Percentiles rank a stretch among this genome's conserved stretches.
Evolutionary conservation across 2,888 invertebrate genomes (phyloP).

Genomic region (Papilio demoleus): DNA sequence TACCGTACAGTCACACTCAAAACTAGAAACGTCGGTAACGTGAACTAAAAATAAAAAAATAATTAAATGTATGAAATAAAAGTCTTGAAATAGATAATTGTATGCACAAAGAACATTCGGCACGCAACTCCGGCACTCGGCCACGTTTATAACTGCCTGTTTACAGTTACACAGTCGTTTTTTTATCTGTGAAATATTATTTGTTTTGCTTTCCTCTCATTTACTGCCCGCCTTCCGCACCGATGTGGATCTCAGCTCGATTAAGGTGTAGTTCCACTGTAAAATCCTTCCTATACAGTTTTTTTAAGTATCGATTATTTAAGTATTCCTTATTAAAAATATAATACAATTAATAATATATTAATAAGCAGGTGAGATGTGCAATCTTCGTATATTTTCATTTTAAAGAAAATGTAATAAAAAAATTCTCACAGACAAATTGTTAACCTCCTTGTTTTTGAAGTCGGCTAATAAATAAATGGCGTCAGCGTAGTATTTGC

Average conservation of each 20-base stretch:
- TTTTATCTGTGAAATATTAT: constrained; percentile 52
- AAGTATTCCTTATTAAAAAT: no score
- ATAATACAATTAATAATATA: no score
- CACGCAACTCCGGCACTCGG: constrained; percentile 30
- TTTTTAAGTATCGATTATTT: no score
- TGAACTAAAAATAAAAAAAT: background rate
- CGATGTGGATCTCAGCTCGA: constrained; percentile 42
- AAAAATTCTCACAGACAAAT: no score
- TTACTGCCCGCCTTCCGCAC: constrained; percentile 47
- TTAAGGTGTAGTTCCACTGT: constrained; percentile 48
- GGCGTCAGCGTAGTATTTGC: no score
- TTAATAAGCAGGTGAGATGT: no score
- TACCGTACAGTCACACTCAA: background rate
- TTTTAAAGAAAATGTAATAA: no score
- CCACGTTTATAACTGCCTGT: constrained; percentile 40
- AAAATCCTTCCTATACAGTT: no score
- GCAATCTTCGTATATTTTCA: no score
- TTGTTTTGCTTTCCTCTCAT: constrained; percentile 51
- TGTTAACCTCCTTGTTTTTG: no score
- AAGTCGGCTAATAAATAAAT: no score
- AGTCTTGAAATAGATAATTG: constrained; percentile 38
- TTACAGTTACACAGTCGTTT: constrained; percentile 38
- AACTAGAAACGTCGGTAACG: constrained; percentile 9
- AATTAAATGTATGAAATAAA: constrained; percentile 34
- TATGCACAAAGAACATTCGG: constrained; percentile 33